Conservation (phyloP, 2,888 invertebrate species). For the Lucinisca nassula region DNA sequence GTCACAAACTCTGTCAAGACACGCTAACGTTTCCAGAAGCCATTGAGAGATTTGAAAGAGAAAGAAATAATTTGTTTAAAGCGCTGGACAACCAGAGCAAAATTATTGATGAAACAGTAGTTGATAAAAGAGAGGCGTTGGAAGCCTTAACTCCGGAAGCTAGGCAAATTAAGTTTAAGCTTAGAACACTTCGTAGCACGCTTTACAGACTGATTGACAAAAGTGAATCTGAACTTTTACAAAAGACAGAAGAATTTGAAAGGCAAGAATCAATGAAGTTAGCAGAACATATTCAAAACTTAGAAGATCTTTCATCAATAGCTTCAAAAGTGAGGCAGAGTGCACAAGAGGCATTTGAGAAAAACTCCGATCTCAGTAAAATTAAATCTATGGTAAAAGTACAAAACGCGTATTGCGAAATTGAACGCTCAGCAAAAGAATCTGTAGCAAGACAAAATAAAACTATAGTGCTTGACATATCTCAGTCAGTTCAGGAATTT, state of each 20-base stretch:
- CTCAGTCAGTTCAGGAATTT: slow-evolving; percentile 22
- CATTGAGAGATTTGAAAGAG: slow-evolving; percentile 35
- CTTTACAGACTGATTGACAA: slow-evolving; percentile 20
- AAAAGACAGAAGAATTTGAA: not conserved
- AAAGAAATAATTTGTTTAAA: slow-evolving; percentile 19
- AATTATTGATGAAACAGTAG: not conserved
- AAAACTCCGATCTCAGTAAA: not conserved
- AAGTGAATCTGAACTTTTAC: slow-evolving; percentile 23
- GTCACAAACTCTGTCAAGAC: slow-evolving; percentile 42
- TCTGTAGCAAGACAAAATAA: not conserved
- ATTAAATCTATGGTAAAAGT: slow-evolving; percentile 32
- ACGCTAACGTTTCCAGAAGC: slow-evolving; percentile 43
- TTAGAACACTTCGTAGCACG: slow-evolving; percentile 8
- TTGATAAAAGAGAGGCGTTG: not conserved
- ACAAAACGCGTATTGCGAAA: slow-evolving; percentile 18
- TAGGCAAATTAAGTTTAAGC: not conserved
- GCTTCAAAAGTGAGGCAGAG: slow-evolving; percentile 18
- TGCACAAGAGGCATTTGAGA: slow-evolving; percentile 19
- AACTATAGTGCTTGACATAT: slow-evolving; percentile 17
- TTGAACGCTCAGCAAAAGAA: slow-evolving; percentile 18
- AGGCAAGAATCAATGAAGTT: not conserved
- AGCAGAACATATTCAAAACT: not conserved
- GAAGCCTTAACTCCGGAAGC: not conserved
- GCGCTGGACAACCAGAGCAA: slow-evolving; percentile 21
- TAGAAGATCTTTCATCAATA: slow-evolving; percentile 3